phyloP scores from a whole-genome alignment of 2,113 vertebrate species.

The Antechinus flavipes region DNA sequence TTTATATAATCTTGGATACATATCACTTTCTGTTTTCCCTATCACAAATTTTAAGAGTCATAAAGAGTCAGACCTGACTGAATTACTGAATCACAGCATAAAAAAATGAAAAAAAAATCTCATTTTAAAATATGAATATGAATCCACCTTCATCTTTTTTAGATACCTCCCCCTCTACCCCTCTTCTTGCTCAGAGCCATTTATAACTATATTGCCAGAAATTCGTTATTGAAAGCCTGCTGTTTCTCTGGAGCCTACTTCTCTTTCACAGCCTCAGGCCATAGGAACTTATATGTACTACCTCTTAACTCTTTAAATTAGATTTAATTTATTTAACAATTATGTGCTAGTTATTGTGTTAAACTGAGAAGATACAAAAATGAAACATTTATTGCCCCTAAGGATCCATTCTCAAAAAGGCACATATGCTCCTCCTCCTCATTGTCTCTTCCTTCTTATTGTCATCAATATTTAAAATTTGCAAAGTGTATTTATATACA shows the following conservation, averaged over 20 bases:
- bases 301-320: background rate
- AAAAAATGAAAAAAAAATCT: background rate
- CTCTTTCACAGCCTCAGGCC: background rate
- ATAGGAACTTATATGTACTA: background rate
- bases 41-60: background rate
- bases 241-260: background rate
- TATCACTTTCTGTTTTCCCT: background rate
- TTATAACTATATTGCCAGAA: background rate
- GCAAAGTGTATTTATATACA: background rate
- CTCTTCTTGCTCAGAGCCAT: background rate
- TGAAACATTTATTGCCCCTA: background rate
- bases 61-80: background rate
- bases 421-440: background rate
- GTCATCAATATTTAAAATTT: background rate
- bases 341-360: background rate
- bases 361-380: background rate
- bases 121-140: background rate
- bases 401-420: background rate
- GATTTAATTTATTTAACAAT: background rate
- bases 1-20: background rate
- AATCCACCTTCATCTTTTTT: background rate
- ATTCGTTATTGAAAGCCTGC: background rate
- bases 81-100: background rate
- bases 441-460: background rate
- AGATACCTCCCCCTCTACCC: background rate